Evolutionary conservation across 2,888 invertebrate species (phyloP).

Genomic region (Papilio demoleus): DNA sequence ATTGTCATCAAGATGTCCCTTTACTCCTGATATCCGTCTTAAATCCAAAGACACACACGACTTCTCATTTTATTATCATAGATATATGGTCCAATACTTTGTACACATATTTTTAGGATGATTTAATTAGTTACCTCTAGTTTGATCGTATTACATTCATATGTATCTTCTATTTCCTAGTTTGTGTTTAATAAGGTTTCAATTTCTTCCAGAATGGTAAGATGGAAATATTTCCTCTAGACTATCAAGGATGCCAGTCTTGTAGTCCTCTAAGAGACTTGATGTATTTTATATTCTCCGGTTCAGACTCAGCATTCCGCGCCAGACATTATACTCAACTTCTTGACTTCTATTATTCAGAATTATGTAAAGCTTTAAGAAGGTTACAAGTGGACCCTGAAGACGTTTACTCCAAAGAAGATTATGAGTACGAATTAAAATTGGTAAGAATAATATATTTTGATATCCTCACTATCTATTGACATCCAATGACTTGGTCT

Average conservation of each 20-base stretch:
- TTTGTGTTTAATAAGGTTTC: no score
- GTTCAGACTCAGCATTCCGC: conserved; percentile 53
- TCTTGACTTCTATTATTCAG: conserved; percentile 51
- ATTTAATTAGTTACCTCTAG: no score
- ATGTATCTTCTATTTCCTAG: no score
- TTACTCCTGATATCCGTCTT: no score
- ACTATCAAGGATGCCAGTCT: conserved; percentile 45
- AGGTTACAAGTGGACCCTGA: conserved; percentile 48
- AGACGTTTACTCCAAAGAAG: conserved; percentile 47
- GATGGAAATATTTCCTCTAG: conserved; percentile 43
- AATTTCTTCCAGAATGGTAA: neutral
- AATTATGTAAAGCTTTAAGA: conserved; percentile 46
- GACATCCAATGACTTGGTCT: neutral
- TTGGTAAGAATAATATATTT: conserved; percentile 43
- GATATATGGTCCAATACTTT: no score
- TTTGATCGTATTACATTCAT: no score
- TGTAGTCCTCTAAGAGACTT: conserved; percentile 47
- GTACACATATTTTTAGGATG: no score
- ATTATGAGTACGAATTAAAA: conserved; percentile 52
- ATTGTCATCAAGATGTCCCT: neutral
- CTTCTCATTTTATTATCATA: no score
- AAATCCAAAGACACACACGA: no score
- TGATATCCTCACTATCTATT: neutral
- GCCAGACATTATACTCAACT: conserved; percentile 45
- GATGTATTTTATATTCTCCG: conserved; percentile 52